These are phyloP conservation scores for Drosophila stalkeri DNA, from an alignment of 2,888 invertebrate genomes.

Conservation along the genomic window DNA sequence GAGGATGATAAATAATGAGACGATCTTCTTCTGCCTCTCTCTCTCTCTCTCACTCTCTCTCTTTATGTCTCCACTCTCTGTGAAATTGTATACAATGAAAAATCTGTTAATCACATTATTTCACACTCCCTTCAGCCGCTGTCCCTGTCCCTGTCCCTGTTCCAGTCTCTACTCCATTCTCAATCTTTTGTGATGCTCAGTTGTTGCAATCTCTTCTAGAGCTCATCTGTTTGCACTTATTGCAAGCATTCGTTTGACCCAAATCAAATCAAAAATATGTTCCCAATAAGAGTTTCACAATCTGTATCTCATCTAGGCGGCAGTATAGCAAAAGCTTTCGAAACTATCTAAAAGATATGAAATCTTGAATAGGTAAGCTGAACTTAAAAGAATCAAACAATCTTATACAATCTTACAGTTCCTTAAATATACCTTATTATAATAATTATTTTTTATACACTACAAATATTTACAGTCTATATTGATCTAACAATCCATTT, in stretches of 20 bases:
- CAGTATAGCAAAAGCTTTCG: background rate
- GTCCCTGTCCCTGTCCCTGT: background rate
- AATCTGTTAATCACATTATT: conserved; percentile 74
- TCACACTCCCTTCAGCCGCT: conserved; percentile 27
- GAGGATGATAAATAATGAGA: conserved; percentile 75
- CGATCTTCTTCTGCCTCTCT: conserved; percentile 12
- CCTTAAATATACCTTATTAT: background rate
- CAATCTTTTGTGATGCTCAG: conserved; percentile 9
- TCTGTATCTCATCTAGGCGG: conserved; percentile 3
- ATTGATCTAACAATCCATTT: no score
- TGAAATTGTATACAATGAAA: conserved; percentile 37
- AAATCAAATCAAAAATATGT: conserved; percentile 43
- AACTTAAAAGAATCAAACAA: background rate
- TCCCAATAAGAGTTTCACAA: conserved; percentile 26
- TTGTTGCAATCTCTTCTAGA: conserved; percentile 23
- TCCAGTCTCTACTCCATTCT: conserved; percentile 21
- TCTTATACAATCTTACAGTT: background rate
- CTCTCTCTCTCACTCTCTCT: conserved; percentile 12
- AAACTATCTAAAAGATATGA: background rate
- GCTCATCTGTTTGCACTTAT: conserved; percentile 62
- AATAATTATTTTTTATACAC: background rate
- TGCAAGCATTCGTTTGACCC: conserved; percentile 56
- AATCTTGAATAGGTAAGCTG: background rate
- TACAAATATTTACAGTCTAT: no score
- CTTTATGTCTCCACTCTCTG: background rate